Conservation (phyloP, 2,113 vertebrate species). For the human (Homo sapiens) region GRCh38 chr7:89243001-89243500, state of each 20-base stretch:
- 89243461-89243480: not conserved
- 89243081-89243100: not conserved
- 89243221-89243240: slow-evolving; percentile 28
- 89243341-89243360: not conserved
- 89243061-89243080: not conserved
- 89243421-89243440: not conserved
- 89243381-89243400: not conserved
- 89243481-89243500: not conserved
- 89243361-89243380: not conserved
- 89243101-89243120: slow-evolving; percentile 35
- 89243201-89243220: slow-evolving; percentile 29
- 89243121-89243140: slow-evolving; percentile 17
- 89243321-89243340: not conserved
- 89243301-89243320: not conserved
- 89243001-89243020: not conserved
- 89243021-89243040: not conserved
- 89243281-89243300: not conserved
- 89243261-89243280: not conserved
- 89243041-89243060: not conserved
- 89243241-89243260: slow-evolving; percentile 33
- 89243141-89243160: slow-evolving; percentile 17
- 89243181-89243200: not conserved
- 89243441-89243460: not conserved
- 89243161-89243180: slow-evolving; percentile 27
- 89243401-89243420: not conserved